phyloP scores from a whole-genome alignment of 2,888 invertebrate species.

The Anthrax anthrax region DNA sequence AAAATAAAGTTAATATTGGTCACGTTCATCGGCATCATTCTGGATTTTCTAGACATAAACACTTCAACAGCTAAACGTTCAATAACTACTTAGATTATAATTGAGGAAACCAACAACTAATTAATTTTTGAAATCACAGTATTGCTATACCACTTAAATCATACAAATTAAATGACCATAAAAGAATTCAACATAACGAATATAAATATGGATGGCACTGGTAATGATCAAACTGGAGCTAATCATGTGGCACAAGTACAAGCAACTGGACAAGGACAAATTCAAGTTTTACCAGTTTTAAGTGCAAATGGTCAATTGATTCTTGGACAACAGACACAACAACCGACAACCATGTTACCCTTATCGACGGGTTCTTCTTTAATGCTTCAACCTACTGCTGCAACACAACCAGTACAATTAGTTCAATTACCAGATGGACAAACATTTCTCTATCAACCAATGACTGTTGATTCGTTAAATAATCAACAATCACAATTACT shows the following conservation, averaged over 20 bases:
- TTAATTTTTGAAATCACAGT: no score
- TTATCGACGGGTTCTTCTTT: constrained; percentile 27
- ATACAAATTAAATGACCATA: background rate
- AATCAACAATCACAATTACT: constrained; percentile 47
- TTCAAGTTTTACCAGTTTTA: constrained; percentile 12
- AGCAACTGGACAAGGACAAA: constrained; percentile 11
- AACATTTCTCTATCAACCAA: constrained; percentile 72
- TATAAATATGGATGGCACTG: constrained; percentile 7
- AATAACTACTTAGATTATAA: constrained; percentile 25
- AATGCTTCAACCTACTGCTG: constrained; percentile 23
- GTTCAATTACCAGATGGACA: constrained; percentile 88
- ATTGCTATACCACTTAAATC: no score
- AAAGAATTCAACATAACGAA: background rate
- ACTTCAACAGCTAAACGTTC: constrained; percentile 8
- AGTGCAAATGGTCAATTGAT: constrained; percentile 24
- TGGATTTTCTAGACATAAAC: constrained; percentile 30
- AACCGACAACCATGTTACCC: constrained; percentile 24
- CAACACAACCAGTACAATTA: constrained; percentile 48
- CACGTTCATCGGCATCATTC: constrained; percentile 31
- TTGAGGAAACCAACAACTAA: constrained; percentile 6
- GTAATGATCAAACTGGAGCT: constrained; percentile 1
- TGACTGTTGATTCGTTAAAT: constrained; percentile 36
- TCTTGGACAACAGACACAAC: constrained; percentile 26
- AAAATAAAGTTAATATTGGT: constrained; percentile 15
- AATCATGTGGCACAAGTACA: constrained; percentile 6